Evolutionary conservation across 2,797 vertebrate genomes (phyloP), one percentile per base, ranked within the genome.

Genomic region (Lates japonicus): DNA sequence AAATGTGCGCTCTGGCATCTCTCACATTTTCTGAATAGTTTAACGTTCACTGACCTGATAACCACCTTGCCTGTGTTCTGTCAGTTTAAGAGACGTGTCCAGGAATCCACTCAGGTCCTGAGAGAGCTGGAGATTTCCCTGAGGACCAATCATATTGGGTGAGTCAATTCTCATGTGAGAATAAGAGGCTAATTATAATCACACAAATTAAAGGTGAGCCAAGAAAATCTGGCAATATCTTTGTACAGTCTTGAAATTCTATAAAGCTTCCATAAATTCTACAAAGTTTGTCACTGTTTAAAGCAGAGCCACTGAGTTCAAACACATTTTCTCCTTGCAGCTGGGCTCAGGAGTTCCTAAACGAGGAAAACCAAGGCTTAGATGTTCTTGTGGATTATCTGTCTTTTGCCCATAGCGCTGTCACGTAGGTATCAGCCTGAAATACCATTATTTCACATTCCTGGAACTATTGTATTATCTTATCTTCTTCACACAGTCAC

Each of bases 71-170:
- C 0, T 31, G 8, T 74, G 35, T 75, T 58, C 19, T 31, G 7
- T 62, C 81, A 98, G 98, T 97, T 98, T 90, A 99, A 97, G 93
- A 96, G 97, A 84, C 94, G 96, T 8, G 94, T 95, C 65, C 97
- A 97, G 87, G 98, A 99, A 80, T 97, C 97, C 0, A 98, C 97
- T 0, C 97, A 97, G 90, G 90, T 98, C 85, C 95, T 99, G 14
- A 93, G 97, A 90, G 98, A 99, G 87, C 90, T 99, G 93, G 98
- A 99, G 92, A 99, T 97, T 79, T 99, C 98, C 80, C 89, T 99
- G 86, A 94, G 98, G 87, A 99, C 98, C 81, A 99, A 98, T 90
- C 96, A 98, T 79, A 99, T 99, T 0, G 98, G 98, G 98, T 99
- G 77, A 96, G 95, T 82, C n/a, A 9, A 1, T 2, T 66, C 20